A percentile compares a stretch with the other conserved stretches of the same genome.
Conservation (phyloP, 2,888 invertebrate species). For the Mamestra brassicae region DNA sequence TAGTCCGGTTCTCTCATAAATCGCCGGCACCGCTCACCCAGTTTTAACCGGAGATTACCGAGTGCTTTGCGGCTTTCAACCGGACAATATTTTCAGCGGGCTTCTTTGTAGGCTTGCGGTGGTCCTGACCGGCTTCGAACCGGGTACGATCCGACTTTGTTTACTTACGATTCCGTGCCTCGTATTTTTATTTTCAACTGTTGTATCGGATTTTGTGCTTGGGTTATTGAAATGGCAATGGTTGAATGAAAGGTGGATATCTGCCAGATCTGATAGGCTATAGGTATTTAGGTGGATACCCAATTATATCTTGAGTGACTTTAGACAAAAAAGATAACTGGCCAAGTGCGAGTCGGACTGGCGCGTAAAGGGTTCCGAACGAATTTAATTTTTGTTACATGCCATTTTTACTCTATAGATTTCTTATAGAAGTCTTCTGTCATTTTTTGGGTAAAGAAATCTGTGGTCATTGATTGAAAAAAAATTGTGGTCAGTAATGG, state of each 20-base stretch:
- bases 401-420: no score
- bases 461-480: no score
- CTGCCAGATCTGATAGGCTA: no score
- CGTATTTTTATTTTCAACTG: conserved; percentile 42
- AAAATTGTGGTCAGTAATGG: no score
- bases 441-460: no score
- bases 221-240: conserved; percentile 16
- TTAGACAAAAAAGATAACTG: no score
- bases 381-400: no score
- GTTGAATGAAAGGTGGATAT: not conserved
- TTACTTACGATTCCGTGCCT: conserved; percentile 49
- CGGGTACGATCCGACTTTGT: conserved; percentile 49
- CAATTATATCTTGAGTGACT: no score
- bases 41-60: conserved; percentile 79
- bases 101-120: conserved; percentile 63
- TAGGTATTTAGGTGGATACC: no score
- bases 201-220: conserved; percentile 4
- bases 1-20: conserved; percentile 63
- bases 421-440: no score
- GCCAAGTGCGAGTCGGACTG: no score
- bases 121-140: conserved; percentile 7
- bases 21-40: conserved; percentile 66
- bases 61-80: conserved; percentile 82
- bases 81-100: conserved; percentile 78
- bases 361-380: no score